phyloP scores from a whole-genome alignment of 2,113 vertebrate species.

The Zosterops hypoxanthus region DNA sequence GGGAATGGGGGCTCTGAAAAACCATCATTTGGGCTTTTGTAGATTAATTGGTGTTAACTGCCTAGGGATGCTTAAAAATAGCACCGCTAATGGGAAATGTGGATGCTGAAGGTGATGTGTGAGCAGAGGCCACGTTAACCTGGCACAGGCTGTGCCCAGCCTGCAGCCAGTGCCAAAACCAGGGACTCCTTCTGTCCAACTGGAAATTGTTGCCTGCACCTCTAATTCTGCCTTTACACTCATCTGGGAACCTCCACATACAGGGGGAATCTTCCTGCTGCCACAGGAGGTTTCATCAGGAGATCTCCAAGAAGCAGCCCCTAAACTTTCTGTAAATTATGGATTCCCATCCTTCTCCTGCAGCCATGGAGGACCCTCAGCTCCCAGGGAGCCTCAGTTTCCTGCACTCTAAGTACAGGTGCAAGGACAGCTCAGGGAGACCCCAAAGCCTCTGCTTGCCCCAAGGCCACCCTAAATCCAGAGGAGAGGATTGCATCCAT shows the following conservation, averaged over 20 bases:
- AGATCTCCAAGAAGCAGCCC: neutral
- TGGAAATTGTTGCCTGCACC: neutral
- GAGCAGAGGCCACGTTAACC: neutral
- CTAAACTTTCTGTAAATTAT: neutral
- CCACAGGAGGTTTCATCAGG: accelerated
- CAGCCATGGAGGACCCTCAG: accelerated
- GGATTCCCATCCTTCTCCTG: neutral
- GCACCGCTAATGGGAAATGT: neutral
- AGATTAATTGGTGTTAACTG: conserved; percentile 38
- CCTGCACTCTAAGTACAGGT: neutral
- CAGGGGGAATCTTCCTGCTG: neutral
- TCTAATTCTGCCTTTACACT: neutral
- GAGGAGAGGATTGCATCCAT: neutral
- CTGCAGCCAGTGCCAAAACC: neutral
- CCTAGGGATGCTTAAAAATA: conserved; percentile 38
- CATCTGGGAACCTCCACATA: neutral
- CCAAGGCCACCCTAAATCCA: neutral
- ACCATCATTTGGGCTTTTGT: neutral
- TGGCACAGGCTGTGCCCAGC: neutral
- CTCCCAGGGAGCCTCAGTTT: neutral
- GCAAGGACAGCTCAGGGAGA: neutral
- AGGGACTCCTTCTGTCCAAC: neutral
- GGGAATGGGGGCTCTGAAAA: neutral
- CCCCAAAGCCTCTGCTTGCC: neutral
- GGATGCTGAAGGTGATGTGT: neutral